Conservation (phyloP, 2,888 invertebrate species). For the Thysanoteuthis rhombus region DNA sequence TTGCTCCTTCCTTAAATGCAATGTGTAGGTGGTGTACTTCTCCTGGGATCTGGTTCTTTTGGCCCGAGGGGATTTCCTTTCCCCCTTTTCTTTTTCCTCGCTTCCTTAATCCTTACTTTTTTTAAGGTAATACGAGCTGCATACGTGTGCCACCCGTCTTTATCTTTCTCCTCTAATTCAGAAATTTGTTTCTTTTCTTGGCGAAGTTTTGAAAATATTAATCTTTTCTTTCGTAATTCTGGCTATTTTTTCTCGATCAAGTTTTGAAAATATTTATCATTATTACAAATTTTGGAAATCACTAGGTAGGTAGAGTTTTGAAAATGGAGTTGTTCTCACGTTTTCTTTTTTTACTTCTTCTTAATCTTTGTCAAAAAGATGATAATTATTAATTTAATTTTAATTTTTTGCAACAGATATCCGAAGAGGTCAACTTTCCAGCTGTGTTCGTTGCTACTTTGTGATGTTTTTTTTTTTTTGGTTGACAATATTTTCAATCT, state of each 20-base stretch:
- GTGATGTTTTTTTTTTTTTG: background rate
- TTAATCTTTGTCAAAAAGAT: background rate
- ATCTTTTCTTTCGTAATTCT: background rate
- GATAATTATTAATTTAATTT: background rate
- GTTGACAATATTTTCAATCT: background rate
- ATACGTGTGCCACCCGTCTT: background rate
- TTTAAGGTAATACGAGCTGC: too few species aligned
- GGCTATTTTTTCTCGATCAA: background rate
- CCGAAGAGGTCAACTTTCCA: background rate
- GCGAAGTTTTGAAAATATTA: background rate
- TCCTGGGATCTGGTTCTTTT: background rate
- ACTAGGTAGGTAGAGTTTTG: background rate
- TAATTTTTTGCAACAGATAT: background rate
- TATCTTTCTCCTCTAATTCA: background rate
- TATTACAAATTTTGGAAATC: background rate
- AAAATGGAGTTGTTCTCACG: background rate
- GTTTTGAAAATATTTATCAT: background rate
- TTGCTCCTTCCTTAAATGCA: background rate
- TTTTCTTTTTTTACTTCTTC: background rate
- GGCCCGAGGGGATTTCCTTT: background rate
- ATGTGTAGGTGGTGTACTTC: background rate
- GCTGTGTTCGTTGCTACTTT: conserved; percentile 12
- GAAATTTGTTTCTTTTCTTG: too few species aligned
- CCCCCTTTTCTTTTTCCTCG: background rate
- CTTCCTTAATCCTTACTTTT: background rate